These are phyloP conservation scores for Melanotaenia parkinsoni DNA, from an alignment of 2,797 vertebrate species.

Conservation along the genomic window DNA sequence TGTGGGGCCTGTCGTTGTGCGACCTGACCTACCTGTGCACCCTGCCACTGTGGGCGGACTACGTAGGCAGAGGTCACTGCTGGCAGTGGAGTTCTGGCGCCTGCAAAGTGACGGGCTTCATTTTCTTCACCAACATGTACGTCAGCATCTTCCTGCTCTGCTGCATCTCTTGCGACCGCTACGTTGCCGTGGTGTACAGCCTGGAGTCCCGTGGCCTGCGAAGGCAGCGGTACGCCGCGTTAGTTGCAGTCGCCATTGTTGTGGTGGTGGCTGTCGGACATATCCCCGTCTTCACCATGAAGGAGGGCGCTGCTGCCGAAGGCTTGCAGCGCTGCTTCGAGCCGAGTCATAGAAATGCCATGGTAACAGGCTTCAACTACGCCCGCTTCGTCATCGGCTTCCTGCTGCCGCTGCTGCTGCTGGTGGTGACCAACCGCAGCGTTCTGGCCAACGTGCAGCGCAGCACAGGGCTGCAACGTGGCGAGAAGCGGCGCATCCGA, in stretches of 20 bases:
- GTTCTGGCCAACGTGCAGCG: slow-evolving; percentile 76
- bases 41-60: slow-evolving; percentile 88
- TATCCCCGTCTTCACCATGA: slow-evolving; percentile 78
- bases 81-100: slow-evolving; percentile 76
- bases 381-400: slow-evolving; percentile 86
- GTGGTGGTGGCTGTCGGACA: slow-evolving; percentile 74
- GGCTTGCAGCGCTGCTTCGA: slow-evolving; percentile 83
- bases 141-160: slow-evolving; percentile 92
- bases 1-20: slow-evolving; percentile 87
- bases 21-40: slow-evolving; percentile 90
- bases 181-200: slow-evolving; percentile 83
- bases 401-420: slow-evolving; percentile 78
- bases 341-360: slow-evolving; percentile 46
- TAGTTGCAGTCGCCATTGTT: slow-evolving; percentile 59
- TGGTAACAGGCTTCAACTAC: slow-evolving; percentile 75
- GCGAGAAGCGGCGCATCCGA: slow-evolving; percentile 84
- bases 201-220: slow-evolving; percentile 85
- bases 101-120: slow-evolving; percentile 84
- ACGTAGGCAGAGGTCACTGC: slow-evolving; percentile 68
- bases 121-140: slow-evolving; percentile 96
- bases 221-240: slow-evolving; percentile 63
- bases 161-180: slow-evolving; percentile 91
- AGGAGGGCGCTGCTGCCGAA: rapidly evolving
- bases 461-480: slow-evolving; percentile 76
- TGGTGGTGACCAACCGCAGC: slow-evolving; percentile 83